Evolutionary conservation across 2,797 vertebrate species (phyloP).

Genomic region (Adelosebastes latens): DNA sequence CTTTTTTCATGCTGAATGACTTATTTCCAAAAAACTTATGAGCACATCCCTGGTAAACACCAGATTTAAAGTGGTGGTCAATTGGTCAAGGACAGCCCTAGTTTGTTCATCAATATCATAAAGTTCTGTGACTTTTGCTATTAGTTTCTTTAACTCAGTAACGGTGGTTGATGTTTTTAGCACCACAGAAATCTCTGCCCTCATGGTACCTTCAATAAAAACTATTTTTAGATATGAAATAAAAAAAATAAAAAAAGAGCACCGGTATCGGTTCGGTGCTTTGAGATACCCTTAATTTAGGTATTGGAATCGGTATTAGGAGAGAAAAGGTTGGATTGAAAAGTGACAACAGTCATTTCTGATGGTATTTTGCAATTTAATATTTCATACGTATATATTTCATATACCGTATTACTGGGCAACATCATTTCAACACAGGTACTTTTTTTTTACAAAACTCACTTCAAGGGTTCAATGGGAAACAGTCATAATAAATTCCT

Average conservation of each 20-base stretch:
- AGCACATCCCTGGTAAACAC: no score
- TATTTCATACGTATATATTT: slow-evolving; percentile 26
- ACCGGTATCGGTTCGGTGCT: background rate
- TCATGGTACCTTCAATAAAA: background rate
- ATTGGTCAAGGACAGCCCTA: background rate
- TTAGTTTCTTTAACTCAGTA: background rate
- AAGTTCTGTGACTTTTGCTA: background rate
- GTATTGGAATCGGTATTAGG: background rate
- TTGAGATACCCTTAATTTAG: background rate
- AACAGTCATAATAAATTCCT: slow-evolving; percentile 29
- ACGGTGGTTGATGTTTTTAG: background rate
- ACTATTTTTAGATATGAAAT: background rate
- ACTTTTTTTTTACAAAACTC: slow-evolving; percentile 32
- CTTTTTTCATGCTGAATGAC: no score
- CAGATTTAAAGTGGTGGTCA: no score
- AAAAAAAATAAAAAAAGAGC: background rate
- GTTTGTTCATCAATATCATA: background rate
- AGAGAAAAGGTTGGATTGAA: background rate
- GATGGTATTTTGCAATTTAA: slow-evolving; percentile 28
- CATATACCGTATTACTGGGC: background rate
- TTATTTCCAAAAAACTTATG: no score
- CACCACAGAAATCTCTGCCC: background rate
- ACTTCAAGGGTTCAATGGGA: background rate
- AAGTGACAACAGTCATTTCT: background rate
- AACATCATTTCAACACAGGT: slow-evolving; percentile 28